Base-by-base conservation (phyloP, 2,888 invertebrate species). In the Brenthis hecate region DNA sequence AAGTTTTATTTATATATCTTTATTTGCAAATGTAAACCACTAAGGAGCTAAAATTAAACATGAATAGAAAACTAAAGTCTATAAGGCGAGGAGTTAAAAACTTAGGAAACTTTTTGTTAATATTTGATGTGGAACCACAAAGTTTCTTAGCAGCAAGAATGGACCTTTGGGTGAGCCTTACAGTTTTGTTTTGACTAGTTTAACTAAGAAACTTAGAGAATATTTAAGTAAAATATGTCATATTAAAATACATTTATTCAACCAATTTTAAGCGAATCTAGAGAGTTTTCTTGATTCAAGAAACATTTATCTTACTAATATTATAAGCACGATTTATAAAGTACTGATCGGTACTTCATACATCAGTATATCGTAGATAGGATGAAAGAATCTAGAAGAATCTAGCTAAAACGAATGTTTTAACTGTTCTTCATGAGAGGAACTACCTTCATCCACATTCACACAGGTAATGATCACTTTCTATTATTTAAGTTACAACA, bases 91-190 rank as follows among this genome's bases (percentile, higher is more conserved):
- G 61, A 69, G 68, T 72, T 72, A 69, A 72, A 72, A 72, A 72
- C 69, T 72, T 67, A 55, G 36, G 23, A 67, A 69, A 62, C 62
- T 68, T 68, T 43, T 43, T 19, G 53, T 72, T 65, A 72, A 72
- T 72, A 70, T 72, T 72, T 72, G 70, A 72, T 68, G 72, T 62
- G 48, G 65, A 65, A 72, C 63, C 63, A 64, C 71, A 62, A 71
- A 72, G 68, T 70, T 72, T 61, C 47, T 51, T 55, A 32, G 19
- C 65, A 55, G 66, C 50, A 70, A 68, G 72, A 70, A 72, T 50
- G 70, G 70, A 68, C 60, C 72, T 72, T 70, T 68, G 69, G 63
- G 66, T 66, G 68, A 72, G 65, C 67, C 64, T 68, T 63, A 57
- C 66, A 69, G 62, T 67, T 67, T 62, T 69, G 69, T 67, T 68